Evolutionary conservation across 2,888 invertebrate species (phyloP).

Genomic region (Erpobdella octoculata): DNA sequence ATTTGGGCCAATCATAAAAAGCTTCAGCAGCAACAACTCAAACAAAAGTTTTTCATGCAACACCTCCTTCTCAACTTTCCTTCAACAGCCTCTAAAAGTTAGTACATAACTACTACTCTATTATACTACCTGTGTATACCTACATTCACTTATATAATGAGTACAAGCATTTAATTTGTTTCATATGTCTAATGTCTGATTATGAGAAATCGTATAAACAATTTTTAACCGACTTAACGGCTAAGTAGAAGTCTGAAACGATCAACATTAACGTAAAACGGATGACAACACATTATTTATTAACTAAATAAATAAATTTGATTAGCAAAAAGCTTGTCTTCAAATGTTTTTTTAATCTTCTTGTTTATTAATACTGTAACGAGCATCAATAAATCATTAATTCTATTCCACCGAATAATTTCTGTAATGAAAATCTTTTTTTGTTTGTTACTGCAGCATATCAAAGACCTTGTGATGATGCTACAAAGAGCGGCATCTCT

Average conservation of each 20-base stretch:
- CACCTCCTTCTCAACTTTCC: conserved; percentile 28
- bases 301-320: no score
- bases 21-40: neutral
- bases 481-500: conserved; percentile 42
- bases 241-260: no score
- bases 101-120: neutral
- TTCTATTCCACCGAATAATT: neutral
- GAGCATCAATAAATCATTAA: neutral
- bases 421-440: neutral
- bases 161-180: no score
- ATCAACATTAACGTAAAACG: no score
- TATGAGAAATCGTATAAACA: no score
- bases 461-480: conserved; percentile 43
- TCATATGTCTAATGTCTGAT: no score
- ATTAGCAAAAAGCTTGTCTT: neutral
- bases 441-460: conserved; percentile 38
- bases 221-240: no score
- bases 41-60: neutral
- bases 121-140: no score
- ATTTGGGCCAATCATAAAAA: conserved; percentile 33
- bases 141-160: no score
- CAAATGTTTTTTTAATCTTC: neutral
- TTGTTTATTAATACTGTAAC: neutral
- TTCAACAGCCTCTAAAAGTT: conserved; percentile 33
- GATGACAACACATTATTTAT: no score